Conservation (phyloP, 2,888 invertebrate genomes). For the Clostera curtula region DNA sequence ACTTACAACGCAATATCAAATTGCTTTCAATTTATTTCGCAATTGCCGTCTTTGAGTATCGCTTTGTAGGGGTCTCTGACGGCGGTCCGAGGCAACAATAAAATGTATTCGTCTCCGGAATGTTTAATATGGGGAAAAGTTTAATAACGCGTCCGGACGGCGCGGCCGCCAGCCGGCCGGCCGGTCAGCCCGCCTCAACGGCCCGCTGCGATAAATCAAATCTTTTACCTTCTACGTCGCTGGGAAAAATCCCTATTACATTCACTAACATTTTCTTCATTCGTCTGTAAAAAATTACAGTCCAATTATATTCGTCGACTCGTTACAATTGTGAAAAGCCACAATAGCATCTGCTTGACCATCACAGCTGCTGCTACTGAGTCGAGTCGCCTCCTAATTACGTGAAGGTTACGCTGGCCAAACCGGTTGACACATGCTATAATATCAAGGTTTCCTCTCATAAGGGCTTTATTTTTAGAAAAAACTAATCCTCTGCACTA, state of each 20-base stretch:
- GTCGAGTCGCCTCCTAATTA: too few species aligned
- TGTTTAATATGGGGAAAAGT: slow-evolving; percentile 77
- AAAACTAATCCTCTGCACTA: too few species aligned
- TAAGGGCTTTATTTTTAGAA: too few species aligned
- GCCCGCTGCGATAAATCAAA: slow-evolving; percentile 71
- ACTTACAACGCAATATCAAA: slow-evolving; percentile 76
- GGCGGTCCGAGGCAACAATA: slow-evolving; percentile 75
- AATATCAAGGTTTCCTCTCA: too few species aligned
- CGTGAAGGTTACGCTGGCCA: too few species aligned
- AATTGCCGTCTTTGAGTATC: slow-evolving; percentile 76
- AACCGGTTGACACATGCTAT: too few species aligned
- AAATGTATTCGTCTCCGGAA: slow-evolving; percentile 77
- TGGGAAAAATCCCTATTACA: slow-evolving; percentile 68
- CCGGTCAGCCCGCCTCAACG: slow-evolving; percentile 55
- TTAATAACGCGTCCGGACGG: slow-evolving; percentile 73
- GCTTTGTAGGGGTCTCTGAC: slow-evolving; percentile 74
- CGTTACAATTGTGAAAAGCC: slow-evolving; percentile 4
- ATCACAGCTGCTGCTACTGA: too few species aligned
- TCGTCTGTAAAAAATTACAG: slow-evolving; percentile 26
- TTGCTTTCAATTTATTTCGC: slow-evolving; percentile 76
- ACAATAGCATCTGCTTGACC: too few species aligned
- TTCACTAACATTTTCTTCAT: slow-evolving; percentile 57
- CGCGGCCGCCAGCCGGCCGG: slow-evolving; percentile 34
- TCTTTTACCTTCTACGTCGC: slow-evolving; percentile 65
- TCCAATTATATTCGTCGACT: slow-evolving; percentile 23